Evolutionary conservation across 2,797 vertebrate genomes (phyloP).

Genomic region (Amblyraja radiata): DNA sequence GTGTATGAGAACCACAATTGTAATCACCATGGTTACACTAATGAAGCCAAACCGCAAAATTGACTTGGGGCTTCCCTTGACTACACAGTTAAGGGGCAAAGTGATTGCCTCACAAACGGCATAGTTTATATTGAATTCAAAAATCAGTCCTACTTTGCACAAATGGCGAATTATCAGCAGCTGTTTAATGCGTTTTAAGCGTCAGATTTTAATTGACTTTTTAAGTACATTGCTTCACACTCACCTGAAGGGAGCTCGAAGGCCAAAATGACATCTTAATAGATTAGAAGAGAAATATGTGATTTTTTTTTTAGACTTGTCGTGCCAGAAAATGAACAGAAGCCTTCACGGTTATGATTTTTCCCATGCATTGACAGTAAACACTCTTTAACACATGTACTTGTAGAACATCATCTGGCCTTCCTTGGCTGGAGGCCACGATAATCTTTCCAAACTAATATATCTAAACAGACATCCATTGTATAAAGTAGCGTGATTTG

Average conservation of each 20-base stretch:
- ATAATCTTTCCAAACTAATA: neutral
- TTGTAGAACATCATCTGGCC: neutral
- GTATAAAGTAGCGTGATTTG: neutral
- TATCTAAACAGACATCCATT: neutral
- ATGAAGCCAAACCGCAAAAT: neutral
- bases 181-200: neutral
- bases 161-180: neutral
- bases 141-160: neutral
- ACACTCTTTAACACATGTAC: neutral
- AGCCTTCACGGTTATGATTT: neutral
- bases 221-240: neutral
- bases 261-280: neutral
- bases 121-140: neutral
- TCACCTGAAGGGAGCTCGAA: neutral
- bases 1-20: neutral
- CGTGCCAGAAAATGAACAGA: neutral
- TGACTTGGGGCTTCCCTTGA: neutral
- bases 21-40: neutral
- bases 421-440: slow-evolving; percentile 3
- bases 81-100: neutral
- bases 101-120: neutral
- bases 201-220: neutral
- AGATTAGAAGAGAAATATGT: neutral
- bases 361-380: neutral
- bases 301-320: neutral